Base-by-base conservation (phyloP, 2,797 vertebrate species). In the Phrynocephalus guinanensis region DNA sequence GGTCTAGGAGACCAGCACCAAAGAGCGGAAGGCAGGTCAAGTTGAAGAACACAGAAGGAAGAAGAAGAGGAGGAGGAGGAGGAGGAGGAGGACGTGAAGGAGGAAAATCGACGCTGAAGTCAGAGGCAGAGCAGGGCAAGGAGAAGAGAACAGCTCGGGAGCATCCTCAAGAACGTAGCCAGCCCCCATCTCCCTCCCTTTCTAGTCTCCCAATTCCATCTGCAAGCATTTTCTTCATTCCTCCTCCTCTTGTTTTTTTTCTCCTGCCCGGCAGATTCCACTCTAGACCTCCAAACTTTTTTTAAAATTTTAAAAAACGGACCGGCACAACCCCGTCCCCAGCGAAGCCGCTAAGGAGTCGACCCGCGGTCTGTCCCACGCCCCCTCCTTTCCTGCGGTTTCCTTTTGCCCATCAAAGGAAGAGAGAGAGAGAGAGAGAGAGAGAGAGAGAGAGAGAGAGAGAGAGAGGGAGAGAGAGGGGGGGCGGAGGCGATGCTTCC, bases 21-120 rank as follows among this genome's bases (percentile, higher is more conserved):
- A 97, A 96, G 97, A 95, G 91, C 92, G 88, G 96, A 96, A 96
- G 95, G 95, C 91, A 95, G 96, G 96, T 96, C 96, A 97, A 92
- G 94, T 97, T 96, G 95, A 97, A 95, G 96, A 96, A 92, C 96
- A 93, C 95, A 94, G 91, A 95, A 95, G 44, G 38, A 20, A 33
- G 48, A 16, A 75, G 86, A 82, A 1, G 77, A 33, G 6, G 48
- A 73, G 66, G 60, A 67, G 28, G 33, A n/a, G 38, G 28, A 11
- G 30, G 68, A 0, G 52, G 70, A 72, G 68, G 30, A 94, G 50
- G 38, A 33, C 0, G 68, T n/a, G 95, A 95, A 95, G 91, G 95
- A 97, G 96, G 93, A 24, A 97, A 97, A 96, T 95, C 93, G 96
- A 97, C 90, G 92, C 93, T 88, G 91, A 94, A 91, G 91, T 92